These are phyloP conservation scores for Holacanthus passer DNA, from an alignment of 2,113 vertebrate species.

Conservation along the genomic window DNA sequence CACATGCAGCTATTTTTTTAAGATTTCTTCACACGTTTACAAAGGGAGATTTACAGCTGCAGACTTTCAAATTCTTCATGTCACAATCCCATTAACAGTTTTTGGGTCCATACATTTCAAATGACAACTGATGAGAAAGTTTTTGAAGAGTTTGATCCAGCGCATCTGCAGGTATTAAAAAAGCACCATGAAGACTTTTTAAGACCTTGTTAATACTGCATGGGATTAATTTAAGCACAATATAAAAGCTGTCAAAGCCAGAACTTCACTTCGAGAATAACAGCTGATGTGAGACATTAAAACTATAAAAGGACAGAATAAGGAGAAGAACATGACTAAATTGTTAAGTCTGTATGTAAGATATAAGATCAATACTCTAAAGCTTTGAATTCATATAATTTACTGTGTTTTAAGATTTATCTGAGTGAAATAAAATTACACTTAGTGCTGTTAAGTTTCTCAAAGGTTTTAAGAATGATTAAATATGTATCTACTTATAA, in stretches of 20 bases:
- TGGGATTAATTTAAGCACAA: constrained; percentile 20
- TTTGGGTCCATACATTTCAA: neutral
- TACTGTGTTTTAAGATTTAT: neutral
- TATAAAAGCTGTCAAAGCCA: constrained; percentile 9
- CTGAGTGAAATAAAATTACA: neutral
- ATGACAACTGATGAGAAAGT: neutral
- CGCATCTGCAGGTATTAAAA: neutral
- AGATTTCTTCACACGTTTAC: neutral
- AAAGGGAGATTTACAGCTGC: neutral
- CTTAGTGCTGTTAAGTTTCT: neutral
- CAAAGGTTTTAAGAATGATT: constrained; percentile 23
- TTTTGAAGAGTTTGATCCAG: neutral
- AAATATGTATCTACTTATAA: constrained; percentile 32
- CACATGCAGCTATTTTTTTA: neutral
- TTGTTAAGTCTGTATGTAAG: neutral
- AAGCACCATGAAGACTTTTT: neutral
- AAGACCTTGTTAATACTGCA: constrained; percentile 21
- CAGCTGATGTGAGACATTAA: neutral
- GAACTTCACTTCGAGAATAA: constrained; percentile 8
- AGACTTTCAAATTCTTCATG: neutral
- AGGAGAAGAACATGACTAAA: neutral
- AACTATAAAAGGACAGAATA: no score
- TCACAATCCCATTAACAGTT: neutral
- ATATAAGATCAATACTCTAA: neutral
- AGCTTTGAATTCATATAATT: neutral